phyloP scores from a whole-genome alignment of 2,888 invertebrate genomes.

The Xylota segnis region DNA sequence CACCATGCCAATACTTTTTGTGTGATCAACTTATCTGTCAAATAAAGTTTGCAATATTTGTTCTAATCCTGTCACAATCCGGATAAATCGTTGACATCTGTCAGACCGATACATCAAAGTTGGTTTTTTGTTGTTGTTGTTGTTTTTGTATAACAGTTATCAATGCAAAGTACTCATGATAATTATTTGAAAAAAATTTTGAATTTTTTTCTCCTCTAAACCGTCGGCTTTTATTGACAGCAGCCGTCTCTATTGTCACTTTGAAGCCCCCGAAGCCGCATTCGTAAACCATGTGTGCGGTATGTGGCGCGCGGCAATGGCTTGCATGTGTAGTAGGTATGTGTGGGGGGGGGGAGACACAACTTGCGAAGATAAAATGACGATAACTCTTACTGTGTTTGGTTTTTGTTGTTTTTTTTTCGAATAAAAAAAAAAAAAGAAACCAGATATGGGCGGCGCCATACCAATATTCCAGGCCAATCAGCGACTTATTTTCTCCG shows the following conservation, averaged over 20 bases:
- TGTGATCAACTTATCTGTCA: no score
- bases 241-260: conserved; percentile 60
- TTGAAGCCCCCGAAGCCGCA: conserved; percentile 30
- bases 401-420: conserved; percentile 34
- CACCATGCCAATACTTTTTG: no score
- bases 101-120: conserved; percentile 40
- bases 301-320: conserved; percentile 15
- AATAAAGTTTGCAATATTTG: no score
- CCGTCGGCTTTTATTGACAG: conserved; percentile 73
- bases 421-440: no score
- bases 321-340: conserved; percentile 53
- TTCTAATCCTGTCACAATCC: neutral
- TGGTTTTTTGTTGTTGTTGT: neutral
- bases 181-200: no score
- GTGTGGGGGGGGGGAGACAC: conserved; percentile 66
- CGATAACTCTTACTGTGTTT: conserved; percentile 63
- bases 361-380: conserved; percentile 75
- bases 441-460: conserved; percentile 85
- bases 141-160: conserved; percentile 15
- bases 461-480: conserved; percentile 82
- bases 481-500: conserved; percentile 79
- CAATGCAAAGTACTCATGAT: conserved; percentile 3
- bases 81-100: conserved; percentile 44
- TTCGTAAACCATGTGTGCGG: conserved; percentile 46
- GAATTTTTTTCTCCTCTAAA: conserved; percentile 6